Conservation (phyloP, 1,140 invertebrate genomes). For the Cryptotermes secundus region DNA sequence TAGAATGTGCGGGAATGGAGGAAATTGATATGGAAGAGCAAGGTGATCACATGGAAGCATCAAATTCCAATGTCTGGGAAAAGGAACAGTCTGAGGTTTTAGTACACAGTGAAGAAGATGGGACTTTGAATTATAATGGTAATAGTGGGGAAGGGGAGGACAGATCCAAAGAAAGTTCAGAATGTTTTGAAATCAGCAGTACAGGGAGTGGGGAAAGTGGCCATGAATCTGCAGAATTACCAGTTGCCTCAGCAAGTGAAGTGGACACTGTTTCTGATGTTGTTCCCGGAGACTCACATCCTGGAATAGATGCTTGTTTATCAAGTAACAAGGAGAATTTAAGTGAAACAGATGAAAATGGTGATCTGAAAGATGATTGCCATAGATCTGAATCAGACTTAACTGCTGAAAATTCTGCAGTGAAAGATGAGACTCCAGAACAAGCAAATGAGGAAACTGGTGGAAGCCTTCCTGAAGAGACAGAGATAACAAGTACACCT, state of each 20-base stretch:
- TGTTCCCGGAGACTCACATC: background rate
- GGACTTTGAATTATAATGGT: background rate
- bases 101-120: background rate
- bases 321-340: background rate
- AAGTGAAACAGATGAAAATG: background rate
- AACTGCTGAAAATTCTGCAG: background rate
- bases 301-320: background rate
- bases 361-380: background rate
- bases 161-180: conserved; percentile 7
- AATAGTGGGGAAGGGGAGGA: background rate
- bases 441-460: background rate
- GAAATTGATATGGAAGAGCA: conserved; percentile 25
- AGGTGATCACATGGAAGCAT: background rate
- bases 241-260: background rate
- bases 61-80: background rate
- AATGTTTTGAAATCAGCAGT: background rate
- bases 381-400: background rate
- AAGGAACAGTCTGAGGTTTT: conserved; percentile 3
- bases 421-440: background rate
- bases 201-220: background rate
- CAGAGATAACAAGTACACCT: background rate
- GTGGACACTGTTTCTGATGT: background rate
- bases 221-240: background rate
- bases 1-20: conserved; percentile 21
- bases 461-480: background rate